phyloP scores from a whole-genome alignment of 2,888 invertebrate species.

The Hyppa rectilinea region DNA sequence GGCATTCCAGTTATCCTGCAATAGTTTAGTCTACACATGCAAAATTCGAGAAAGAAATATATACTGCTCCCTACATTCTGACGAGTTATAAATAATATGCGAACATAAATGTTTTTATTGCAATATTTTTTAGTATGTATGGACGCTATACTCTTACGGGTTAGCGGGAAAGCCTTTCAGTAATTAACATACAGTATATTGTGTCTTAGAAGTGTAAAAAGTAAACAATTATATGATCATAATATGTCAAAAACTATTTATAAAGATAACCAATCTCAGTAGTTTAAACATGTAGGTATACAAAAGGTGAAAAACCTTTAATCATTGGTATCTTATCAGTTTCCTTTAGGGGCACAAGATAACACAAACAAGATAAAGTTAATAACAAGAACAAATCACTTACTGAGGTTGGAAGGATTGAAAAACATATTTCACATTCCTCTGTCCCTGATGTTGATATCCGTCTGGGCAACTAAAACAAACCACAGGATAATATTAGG shows the following conservation, averaged over 20 bases:
- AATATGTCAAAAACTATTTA: conserved; percentile 1
- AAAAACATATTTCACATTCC: conserved; percentile 98
- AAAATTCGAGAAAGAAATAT: no score
- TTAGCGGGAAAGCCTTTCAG: no score
- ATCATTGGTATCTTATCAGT: conserved; percentile 47
- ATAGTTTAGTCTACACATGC: no score
- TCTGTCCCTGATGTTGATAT: conserved; percentile 94
- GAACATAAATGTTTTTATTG: no score
- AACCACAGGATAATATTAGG: conserved; percentile 39
- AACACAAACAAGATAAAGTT: conserved; percentile 39
- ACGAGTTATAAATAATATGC: no score
- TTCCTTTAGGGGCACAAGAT: conserved; percentile 37
- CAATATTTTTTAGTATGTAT: no score
- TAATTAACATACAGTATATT: no score
- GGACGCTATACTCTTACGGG: no score
- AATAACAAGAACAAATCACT: conserved; percentile 80
- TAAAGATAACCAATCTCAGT: conserved; percentile 20
- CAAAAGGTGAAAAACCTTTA: conserved; percentile 38
- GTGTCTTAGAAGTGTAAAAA: no score
- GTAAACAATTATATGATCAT: not conserved
- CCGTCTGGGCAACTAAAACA: conserved; percentile 90
- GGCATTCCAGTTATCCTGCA: no score
- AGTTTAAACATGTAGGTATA: conserved; percentile 23
- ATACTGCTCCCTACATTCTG: no score
- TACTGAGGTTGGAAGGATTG: conserved; percentile 94